These are phyloP conservation scores for Mandrillus leucophaeus DNA, from an alignment of 2,113 vertebrate genomes.

Conservation along the genomic window DNA sequence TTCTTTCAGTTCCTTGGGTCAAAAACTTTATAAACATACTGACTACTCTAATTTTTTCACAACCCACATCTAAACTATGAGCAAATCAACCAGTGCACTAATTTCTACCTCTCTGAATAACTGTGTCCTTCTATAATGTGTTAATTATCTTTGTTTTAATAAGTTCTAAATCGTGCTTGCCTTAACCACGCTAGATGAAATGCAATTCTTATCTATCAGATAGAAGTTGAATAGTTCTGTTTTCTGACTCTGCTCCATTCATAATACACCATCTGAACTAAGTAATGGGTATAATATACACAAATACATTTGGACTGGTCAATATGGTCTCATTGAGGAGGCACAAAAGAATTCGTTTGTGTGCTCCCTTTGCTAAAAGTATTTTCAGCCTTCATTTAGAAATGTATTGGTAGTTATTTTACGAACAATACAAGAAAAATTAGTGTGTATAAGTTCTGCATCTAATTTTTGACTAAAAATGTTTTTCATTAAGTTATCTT, in stretches of 20 bases:
- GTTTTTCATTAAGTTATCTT: neutral
- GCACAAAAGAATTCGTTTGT: neutral
- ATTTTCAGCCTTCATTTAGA: neutral
- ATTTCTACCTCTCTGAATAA: neutral
- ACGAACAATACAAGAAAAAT: neutral
- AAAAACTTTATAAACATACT: neutral
- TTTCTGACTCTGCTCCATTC: neutral
- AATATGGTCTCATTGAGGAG: neutral
- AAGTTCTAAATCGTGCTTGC: neutral
- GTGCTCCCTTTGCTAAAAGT: neutral
- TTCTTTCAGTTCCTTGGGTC: neutral
- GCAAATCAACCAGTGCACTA: neutral
- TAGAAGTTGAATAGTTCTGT: neutral
- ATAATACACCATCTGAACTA: neutral
- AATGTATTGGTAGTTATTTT: neutral
- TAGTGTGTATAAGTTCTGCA: neutral
- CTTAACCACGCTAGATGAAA: neutral
- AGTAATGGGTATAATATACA: neutral
- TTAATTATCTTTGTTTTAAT: neutral
- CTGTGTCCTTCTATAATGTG: neutral
- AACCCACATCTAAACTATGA: neutral
- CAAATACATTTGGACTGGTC: neutral
- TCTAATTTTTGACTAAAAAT: neutral
- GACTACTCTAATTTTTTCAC: neutral
- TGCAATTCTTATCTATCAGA: neutral